Evolutionary conservation across 2,888 invertebrate species (phyloP), one percentile per base, ranked within the genome.

Genomic region (Cinara cedri): DNA sequence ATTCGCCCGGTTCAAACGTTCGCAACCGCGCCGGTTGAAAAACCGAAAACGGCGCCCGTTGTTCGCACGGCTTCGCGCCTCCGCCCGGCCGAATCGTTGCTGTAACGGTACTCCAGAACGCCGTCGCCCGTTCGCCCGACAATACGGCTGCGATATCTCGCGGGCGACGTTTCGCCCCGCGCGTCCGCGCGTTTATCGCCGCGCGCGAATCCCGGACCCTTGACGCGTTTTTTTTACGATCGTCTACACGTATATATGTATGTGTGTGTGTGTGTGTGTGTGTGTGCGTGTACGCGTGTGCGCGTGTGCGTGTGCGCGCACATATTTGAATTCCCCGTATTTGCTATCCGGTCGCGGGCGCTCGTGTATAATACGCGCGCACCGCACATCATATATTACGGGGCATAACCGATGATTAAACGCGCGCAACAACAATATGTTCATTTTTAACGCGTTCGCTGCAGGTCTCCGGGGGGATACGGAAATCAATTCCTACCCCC

Each of bases 361-460:
- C 44, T 54, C 24, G 24, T 21, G n/a, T 44, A 24, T 26, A 42
- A 57, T 3, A 72, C 49, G 60, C 16, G 9, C 3, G 1, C 10
- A 8, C 16, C 3, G 4, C 46, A 16, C 34, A n/a, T 21, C 11
- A n/a, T 44, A 46, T 24, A 65, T 8, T 63, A 44, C 44, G 46
- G 24, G 26, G 34, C n/a, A n/a, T 72, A 60, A 72, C 72, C 46
- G 76, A 76, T 76, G 76, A 76, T 76, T 76, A 76, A 76, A 76
- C 76, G 76, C 63, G 34, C 44, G 76, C 55, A 76, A 76, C 76
- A 76, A 76, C 76, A 76, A 76, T 76, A 76, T 76, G 76, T 76
- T 76, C 76, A 66, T 76, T 76, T 76, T 76, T 66, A 66, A 76
- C 55, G 76, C 76, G 26, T 65, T 66, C 66, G 55, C 46, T 24